Evolutionary conservation across 1,140 invertebrate genomes (phyloP).

Genomic region (Pseudomyrmex cubaensis): DNA sequence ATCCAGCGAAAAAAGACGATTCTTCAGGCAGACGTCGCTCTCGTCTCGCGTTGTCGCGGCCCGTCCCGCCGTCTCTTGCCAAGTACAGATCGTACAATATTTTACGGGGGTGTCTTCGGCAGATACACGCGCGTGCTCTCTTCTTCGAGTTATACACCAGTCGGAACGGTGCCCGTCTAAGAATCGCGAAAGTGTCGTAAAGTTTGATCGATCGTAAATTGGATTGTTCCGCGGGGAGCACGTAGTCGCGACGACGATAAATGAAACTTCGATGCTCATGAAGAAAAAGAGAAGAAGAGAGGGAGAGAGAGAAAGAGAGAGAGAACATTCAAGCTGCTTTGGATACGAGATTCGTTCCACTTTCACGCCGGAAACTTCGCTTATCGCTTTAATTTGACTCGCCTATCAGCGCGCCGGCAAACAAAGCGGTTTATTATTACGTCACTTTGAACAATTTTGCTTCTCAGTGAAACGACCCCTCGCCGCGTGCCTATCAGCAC

Average conservation of each 20-base stretch:
- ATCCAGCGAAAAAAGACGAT: not conserved
- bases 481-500: no score
- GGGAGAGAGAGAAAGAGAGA: not conserved
- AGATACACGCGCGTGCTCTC: conserved; percentile 20
- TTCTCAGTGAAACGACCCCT: not conserved
- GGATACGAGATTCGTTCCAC: conserved; percentile 7
- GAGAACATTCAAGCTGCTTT: not conserved
- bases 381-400: conserved; percentile 49
- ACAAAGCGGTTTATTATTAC: conserved; percentile 39
- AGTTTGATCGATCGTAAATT: conserved; percentile 70
- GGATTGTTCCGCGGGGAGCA: conserved; percentile 63
- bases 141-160: conserved; percentile 4
- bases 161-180: conserved; percentile 28
- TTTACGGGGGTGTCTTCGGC: conserved; percentile 22
- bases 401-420: not conserved
- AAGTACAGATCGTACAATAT: conserved; percentile 44
- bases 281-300: not conserved
- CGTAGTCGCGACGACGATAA: conserved; percentile 45
- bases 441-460: conserved; percentile 4
- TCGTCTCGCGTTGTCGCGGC: not conserved
- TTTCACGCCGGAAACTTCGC: conserved; percentile 31
- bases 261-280: conserved; percentile 60
- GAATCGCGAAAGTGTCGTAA: conserved; percentile 65
- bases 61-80: conserved; percentile 7
- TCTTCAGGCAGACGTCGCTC: conserved; percentile 9